Conservation (phyloP, 2,797 vertebrate species). For the Molossus alvarezi region DNA sequence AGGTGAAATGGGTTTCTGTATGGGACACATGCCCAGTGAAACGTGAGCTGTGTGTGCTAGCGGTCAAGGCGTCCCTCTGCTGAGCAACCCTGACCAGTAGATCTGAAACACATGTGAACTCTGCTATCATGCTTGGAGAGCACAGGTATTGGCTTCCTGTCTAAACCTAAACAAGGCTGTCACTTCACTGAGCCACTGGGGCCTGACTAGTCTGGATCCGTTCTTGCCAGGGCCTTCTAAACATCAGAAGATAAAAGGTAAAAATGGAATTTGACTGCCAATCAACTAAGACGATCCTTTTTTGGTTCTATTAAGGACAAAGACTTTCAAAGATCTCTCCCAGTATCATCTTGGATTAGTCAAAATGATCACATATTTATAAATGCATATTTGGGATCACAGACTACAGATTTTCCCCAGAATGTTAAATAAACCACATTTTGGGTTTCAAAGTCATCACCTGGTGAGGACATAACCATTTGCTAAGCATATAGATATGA, state of each 20-base stretch:
- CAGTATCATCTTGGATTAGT: not conserved
- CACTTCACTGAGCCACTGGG: not conserved
- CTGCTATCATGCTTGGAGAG: not conserved
- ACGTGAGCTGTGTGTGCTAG: rapidly evolving
- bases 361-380: not conserved
- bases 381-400: not conserved
- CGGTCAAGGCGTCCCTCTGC: not conserved
- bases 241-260: not conserved
- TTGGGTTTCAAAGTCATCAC: not conserved
- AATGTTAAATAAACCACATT: not conserved
- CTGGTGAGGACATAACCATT: not conserved
- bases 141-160: not conserved
- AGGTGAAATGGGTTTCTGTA: not conserved
- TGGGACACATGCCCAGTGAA: not conserved
- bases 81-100: not conserved
- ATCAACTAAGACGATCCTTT: not conserved
- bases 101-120: rapidly evolving
- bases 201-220: not conserved
- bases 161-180: not conserved
- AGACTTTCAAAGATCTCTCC: slow-evolving; percentile 1
- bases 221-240: not conserved
- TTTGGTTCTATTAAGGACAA: slow-evolving; percentile 22
- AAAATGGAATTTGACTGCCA: not conserved
- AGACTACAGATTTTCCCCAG: not conserved
- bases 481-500: not conserved